Evolutionary conservation across 2,113 vertebrate species (phyloP), one percentile per base, ranked within the genome.

Genomic region (Hippopotamus amphibius): DNA sequence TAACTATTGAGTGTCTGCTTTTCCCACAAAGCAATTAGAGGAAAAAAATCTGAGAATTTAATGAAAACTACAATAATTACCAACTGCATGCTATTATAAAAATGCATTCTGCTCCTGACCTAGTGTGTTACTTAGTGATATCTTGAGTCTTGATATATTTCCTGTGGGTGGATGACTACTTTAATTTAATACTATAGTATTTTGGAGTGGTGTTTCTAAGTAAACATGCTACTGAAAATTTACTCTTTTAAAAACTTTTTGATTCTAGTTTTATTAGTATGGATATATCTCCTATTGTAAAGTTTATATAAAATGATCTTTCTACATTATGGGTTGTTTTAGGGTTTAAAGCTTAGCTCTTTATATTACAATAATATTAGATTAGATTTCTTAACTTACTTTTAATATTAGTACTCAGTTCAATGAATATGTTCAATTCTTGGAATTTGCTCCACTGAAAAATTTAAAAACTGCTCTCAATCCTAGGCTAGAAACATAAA

Each of bases 91-190:
- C 0, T 68, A 37, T 10, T 79, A 22, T 85, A 86, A 95, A 97
- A 93, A 94, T 48, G 50, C 3, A 19, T 95, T 96, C 85, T 95
- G 43, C 79, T 86, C 10, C 28, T 93, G 37, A 83, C 43, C 53
- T 14, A 81, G 19, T 55, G 4, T 50, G 13, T 66, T 96, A 80
- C 16, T 50, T 57, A 63, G 33, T 92, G 11, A 95, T 90, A 81
- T 88, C 24, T 95, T 95, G 77, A 94, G 50, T 97, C 28, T 93
- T 97, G 76, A 95, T 55, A 74, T 80, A 33, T 68, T 97, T 97
- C 19, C 55, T 22, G 80, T 97, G 63, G 46, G 37, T 26, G 4
- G 79, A 92, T 83, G 61, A 86, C 30, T 61, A 37, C 66, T 94
- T 97, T 93, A 97, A 81, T 92, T 37, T 92, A 97, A 68, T 87